Percentiles rank a stretch among this genome's conserved stretches.
These are phyloP conservation scores for Caenorhabditis remanei DNA, from an alignment of 1,140 invertebrate genomes.

Conservation along the genomic window DNA sequence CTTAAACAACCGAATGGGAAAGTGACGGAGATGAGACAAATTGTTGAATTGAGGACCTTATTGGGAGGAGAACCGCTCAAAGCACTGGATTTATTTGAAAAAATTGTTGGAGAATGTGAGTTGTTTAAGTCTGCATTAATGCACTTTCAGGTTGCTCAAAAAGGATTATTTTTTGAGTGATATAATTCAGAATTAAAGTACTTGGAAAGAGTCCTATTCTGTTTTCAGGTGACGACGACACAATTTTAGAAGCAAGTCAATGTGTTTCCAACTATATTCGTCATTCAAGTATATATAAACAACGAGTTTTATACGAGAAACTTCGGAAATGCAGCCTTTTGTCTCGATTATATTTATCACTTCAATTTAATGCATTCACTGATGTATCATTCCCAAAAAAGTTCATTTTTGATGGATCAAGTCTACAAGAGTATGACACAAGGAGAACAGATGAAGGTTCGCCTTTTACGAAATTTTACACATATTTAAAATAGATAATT, in stretches of 20 bases:
- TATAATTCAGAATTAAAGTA: background rate
- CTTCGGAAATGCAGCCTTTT: background rate
- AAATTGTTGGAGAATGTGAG: constrained; percentile 2
- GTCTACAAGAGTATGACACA: background rate
- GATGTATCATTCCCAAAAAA: constrained; percentile 2
- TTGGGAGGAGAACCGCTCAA: background rate
- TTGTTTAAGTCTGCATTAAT: background rate
- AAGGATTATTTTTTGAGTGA: background rate
- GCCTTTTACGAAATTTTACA: background rate
- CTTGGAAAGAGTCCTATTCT: background rate
- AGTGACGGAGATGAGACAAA: constrained; percentile 6
- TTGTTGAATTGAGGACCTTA: background rate
- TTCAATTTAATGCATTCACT: background rate
- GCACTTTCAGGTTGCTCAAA: background rate
- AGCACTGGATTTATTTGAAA: background rate
- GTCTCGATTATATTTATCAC: background rate
- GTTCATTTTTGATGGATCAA: constrained; percentile 14
- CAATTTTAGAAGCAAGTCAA: background rate
- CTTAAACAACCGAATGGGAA: background rate
- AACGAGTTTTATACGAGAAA: background rate
- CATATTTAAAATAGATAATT: background rate
- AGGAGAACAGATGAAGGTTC: background rate
- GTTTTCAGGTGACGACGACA: background rate
- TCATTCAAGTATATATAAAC: background rate
- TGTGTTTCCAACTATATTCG: constrained; percentile 6